Evolutionary conservation across 2,113 vertebrate species (phyloP), one percentile per base, ranked within the genome.

Genomic region (Sclerurus mexicanus): DNA sequence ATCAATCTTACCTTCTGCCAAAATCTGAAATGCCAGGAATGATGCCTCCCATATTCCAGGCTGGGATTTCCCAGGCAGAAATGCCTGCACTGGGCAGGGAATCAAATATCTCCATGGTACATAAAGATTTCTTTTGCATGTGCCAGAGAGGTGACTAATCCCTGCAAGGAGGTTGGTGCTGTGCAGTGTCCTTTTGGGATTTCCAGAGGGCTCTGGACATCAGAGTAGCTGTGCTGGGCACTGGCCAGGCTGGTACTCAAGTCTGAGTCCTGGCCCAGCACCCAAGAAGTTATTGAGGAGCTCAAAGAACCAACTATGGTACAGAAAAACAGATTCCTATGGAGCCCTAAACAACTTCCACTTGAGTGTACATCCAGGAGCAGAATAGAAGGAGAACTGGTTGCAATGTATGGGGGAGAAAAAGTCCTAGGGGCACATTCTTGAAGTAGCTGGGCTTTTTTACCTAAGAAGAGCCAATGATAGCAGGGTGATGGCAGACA

Each of bases 21-120:
- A 63, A 84, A 37, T 20, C 69, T 67, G 77, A 91, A 91, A 69
- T 40, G 69, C 73, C 64, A 81, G 60, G 46, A 87, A 40, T 37
- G 27, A 75, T 82, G n/a, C 47, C 20, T 82, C 23, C 78, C 39
- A 10, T 90, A 50, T 87, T 91, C 64, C 69, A 82, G 73, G 52
- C 56, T 90, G 82, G 93, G 74, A 72, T 90, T 93, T 92, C 89
- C 93, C 63, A 76, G 72, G 40, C 69, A 95, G 56, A 93, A 90
- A 17, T 68, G 39, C 60, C 62, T 72, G 15, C 33, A 30, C 42
- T 75, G 52, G 60, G 58, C 75, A 95, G 37, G 63, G 40, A 40
- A 68, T 76, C 83, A 88, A 79, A 90, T 72, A 35, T 11, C 74
- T 63, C 52, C 30, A 31, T 25, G 83, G 67, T 33, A 85, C 52